Evolutionary conservation across 2,113 vertebrate species (phyloP).

Genomic region (Zosterops hypoxanthus): DNA sequence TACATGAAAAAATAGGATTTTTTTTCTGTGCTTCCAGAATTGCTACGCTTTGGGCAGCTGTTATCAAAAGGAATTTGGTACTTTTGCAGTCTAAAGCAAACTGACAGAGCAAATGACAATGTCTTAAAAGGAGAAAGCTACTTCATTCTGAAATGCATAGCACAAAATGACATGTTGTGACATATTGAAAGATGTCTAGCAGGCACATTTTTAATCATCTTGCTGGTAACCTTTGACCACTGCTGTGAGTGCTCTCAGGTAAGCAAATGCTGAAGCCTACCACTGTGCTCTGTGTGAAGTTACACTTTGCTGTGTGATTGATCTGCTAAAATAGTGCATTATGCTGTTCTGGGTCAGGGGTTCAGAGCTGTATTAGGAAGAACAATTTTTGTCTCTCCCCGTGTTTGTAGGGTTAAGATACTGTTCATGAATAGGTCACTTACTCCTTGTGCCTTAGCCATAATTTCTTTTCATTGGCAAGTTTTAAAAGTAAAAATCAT

Average conservation of each 20-base stretch:
- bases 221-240: constrained; percentile 46
- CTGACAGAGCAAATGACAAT: constrained; percentile 30
- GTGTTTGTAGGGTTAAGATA: background rate
- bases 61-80: background rate
- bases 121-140: constrained; percentile 34
- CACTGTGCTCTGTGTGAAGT: background rate
- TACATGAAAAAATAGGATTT: background rate
- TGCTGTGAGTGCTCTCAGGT: background rate
- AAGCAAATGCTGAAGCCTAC: constrained; percentile 26
- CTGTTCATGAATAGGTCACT: background rate
- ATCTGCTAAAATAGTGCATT: background rate
- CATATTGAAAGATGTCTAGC: constrained; percentile 59
- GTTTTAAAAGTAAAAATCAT: background rate
- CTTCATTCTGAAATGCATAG: constrained; percentile 37
- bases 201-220: constrained; percentile 66
- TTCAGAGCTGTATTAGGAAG: background rate
- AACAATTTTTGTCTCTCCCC: background rate
- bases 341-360: background rate
- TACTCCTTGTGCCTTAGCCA: background rate
- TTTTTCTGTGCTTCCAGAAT: background rate
- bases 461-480: background rate
- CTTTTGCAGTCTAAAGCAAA: constrained; percentile 22
- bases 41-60: background rate
- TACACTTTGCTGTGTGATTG: background rate
- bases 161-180: constrained; percentile 44